Evolutionary conservation across 64 coral and sea anemone genomes (phyloP).

Genomic region (Trachythela sp.): DNA sequence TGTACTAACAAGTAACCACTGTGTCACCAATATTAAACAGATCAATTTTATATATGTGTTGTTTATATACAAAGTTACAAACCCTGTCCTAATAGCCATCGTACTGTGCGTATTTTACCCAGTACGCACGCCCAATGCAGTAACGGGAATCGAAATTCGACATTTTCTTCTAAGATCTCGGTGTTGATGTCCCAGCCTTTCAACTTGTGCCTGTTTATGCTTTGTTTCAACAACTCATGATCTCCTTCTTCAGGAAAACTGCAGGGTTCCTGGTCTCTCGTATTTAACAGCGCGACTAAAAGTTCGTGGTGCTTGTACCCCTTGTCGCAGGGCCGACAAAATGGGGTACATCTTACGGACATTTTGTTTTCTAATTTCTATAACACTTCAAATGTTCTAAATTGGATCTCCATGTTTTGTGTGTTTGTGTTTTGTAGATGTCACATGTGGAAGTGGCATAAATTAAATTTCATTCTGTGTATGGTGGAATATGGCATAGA

Average conservation of each 20-base stretch:
- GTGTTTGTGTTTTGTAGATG: too few species aligned
- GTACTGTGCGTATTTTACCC: not conserved
- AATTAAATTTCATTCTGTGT: too few species aligned
- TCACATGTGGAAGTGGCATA: too few species aligned
- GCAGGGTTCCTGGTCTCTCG: not conserved
- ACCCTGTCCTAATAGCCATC: not conserved
- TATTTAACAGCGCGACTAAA: not conserved
- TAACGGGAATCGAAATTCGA: conserved; percentile 1
- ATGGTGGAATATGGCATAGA: too few species aligned
- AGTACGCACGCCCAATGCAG: conserved; percentile 7
- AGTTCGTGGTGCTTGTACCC: conserved; percentile 6
- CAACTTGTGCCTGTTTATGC: not conserved
- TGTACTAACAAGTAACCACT: too few species aligned
- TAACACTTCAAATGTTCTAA: not conserved
- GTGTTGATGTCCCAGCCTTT: not conserved
- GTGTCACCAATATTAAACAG: too few species aligned
- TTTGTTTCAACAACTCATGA: not conserved
- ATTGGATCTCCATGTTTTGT: too few species aligned
- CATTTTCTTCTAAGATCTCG: not conserved
- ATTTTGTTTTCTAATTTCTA: not conserved
- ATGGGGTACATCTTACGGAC: not conserved
- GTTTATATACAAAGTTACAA: not conserved
- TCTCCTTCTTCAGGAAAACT: not conserved
- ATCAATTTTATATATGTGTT: too few species aligned
- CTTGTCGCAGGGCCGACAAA: not conserved